Evolutionary conservation across 2,797 vertebrate genomes (phyloP).

Genomic region (Gallirallus australis): DNA sequence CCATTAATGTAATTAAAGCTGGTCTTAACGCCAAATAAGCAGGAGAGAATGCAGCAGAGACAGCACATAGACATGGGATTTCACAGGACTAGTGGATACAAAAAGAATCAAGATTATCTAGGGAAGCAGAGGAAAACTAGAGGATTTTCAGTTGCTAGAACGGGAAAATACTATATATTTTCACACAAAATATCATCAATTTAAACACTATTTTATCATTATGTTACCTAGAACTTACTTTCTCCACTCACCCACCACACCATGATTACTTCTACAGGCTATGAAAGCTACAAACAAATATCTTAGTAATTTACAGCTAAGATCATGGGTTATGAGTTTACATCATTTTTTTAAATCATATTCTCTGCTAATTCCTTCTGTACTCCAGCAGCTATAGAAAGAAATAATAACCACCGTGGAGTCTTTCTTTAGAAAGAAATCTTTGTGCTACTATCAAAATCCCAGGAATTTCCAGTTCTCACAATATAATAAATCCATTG

Average conservation of each 20-base stretch:
- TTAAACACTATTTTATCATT: neutral
- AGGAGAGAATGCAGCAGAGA: neutral
- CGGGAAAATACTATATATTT: neutral
- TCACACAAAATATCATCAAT: neutral
- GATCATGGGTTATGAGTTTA: neutral
- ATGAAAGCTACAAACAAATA: neutral
- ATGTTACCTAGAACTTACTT: neutral
- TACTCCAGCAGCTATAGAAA: neutral
- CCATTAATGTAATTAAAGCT: neutral
- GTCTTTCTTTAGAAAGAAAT: neutral
- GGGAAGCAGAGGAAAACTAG: neutral
- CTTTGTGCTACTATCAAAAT: neutral
- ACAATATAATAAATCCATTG: neutral
- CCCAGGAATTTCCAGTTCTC: neutral
- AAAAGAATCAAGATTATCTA: neutral
- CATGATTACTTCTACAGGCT: neutral
- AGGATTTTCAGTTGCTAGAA: neutral
- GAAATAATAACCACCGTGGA: neutral
- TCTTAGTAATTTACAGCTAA: neutral
- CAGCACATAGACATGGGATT: neutral
- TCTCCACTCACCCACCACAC: neutral
- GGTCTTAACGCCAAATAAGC: neutral
- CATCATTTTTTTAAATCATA: accelerated
- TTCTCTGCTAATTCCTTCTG: neutral
- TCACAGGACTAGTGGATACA: neutral